Conservation (phyloP, 1,140 invertebrate genomes). For the Lutraria rhynchaena region DNA sequence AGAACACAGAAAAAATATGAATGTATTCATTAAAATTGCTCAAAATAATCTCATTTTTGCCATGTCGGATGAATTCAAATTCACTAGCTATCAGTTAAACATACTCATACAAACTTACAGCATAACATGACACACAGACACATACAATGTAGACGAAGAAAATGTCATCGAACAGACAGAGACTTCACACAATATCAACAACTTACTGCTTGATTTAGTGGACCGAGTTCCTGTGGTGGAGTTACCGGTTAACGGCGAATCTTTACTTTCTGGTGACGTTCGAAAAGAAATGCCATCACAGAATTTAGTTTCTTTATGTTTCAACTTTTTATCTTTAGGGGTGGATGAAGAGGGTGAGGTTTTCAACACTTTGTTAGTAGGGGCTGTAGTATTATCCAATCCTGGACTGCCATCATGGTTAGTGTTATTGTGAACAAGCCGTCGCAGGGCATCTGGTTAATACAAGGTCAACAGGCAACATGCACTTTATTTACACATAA, state of each 20-base stretch:
- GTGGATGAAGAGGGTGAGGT: conserved; percentile 26
- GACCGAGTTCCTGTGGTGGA: conserved; percentile 41
- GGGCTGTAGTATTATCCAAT: conserved; percentile 22
- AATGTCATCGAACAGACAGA: too few relatives aligned
- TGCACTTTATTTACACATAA: neutral
- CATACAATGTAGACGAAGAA: too few relatives aligned
- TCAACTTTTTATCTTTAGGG: conserved; percentile 38
- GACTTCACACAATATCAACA: neutral
- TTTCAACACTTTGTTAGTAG: conserved; percentile 40
- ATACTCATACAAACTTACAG: too few relatives aligned
- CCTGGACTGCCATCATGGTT: conserved; percentile 27
- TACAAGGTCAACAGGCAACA: conserved; percentile 21
- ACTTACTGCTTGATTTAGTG: conserved; percentile 54
- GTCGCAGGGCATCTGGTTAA: conserved; percentile 43
- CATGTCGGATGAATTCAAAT: too few relatives aligned
- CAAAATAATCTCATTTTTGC: too few relatives aligned
- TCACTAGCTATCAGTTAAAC: too few relatives aligned
- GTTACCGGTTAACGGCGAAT: conserved; percentile 27
- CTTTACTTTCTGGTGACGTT: conserved; percentile 39
- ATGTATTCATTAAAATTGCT: too few relatives aligned
- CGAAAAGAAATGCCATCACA: conserved; percentile 3
- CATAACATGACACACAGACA: too few relatives aligned
- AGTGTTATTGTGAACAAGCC: conserved; percentile 40
- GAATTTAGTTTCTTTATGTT: conserved; percentile 45
- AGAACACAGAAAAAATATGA: too few relatives aligned